phyloP scores from a whole-genome alignment of 2,797 vertebrate species.

The Lepilemur ruficaudatus region DNA sequence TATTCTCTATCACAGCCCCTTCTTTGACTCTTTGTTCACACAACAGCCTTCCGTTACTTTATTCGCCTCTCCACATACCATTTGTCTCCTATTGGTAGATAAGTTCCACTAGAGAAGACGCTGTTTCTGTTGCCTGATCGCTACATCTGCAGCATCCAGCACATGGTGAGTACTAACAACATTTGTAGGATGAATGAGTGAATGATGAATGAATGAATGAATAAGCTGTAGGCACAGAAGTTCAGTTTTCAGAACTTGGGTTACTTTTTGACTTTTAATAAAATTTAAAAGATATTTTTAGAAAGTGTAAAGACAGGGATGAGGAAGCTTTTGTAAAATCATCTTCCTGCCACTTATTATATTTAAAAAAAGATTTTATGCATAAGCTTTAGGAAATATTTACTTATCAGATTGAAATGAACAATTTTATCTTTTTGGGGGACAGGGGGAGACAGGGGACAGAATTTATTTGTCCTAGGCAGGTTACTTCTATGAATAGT shows the following conservation, averaged over 20 bases:
- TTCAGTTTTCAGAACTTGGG: neutral
- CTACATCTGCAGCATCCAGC: neutral
- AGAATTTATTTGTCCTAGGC: too few species aligned
- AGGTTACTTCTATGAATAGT: too few species aligned
- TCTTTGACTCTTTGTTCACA: neutral
- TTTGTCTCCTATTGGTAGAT: neutral
- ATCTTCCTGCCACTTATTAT: neutral
- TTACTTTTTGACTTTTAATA: neutral
- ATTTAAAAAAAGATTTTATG: neutral
- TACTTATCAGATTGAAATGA: neutral
- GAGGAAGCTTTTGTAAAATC: neutral
- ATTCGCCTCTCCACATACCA: neutral
- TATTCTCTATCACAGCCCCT: neutral
- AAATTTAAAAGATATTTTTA: neutral
- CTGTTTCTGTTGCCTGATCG: neutral
- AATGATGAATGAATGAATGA: neutral
- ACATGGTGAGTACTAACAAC: neutral
- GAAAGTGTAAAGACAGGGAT: neutral
- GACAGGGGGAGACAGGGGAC: too few species aligned
- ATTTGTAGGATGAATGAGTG: neutral
- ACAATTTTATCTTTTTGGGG: neutral
- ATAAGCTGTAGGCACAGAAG: neutral
- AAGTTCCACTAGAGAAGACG: neutral
- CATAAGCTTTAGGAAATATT: neutral
- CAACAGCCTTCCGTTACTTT: neutral